A percentile compares a stretch with the other conserved stretches of the same genome.
phyloP scores from a whole-genome alignment of 2,888 invertebrate genomes.

The Fragum whitleyi region DNA sequence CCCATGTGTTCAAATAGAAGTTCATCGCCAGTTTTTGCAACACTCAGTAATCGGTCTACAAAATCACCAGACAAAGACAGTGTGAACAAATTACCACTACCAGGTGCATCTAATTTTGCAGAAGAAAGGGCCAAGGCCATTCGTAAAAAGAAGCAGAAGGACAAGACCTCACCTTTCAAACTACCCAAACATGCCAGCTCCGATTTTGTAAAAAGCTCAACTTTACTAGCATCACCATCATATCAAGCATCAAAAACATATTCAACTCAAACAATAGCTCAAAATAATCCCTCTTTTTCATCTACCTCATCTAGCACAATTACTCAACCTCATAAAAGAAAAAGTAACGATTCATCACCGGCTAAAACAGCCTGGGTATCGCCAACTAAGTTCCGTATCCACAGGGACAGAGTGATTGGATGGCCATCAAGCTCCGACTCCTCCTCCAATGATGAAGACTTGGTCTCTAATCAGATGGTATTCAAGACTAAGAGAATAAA shows the following conservation, averaged over 20 bases:
- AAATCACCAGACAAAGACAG: not conserved
- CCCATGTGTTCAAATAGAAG: not conserved
- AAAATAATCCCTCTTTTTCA: no score
- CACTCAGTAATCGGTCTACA: not conserved
- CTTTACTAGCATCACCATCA: slow-evolving; percentile 26
- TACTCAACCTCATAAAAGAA: not conserved
- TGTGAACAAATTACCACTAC: slow-evolving; percentile 7
- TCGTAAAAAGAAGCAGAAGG: slow-evolving; percentile 31
- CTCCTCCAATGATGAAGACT: slow-evolving; percentile 37
- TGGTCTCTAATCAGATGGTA: not conserved
- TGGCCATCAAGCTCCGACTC: slow-evolving; percentile 61
- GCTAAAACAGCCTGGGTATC: not conserved
- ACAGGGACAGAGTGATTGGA: not conserved
- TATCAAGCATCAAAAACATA: not conserved
- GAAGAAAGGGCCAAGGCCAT: slow-evolving; percentile 41
- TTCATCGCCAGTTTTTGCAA: not conserved
- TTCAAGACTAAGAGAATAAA: slow-evolving; percentile 2
- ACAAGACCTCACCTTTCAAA: slow-evolving; percentile 38
- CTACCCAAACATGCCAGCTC: slow-evolving; percentile 24
- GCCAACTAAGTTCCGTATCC: not conserved
- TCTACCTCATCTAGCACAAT: not conserved
- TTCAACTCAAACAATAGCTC: not conserved
- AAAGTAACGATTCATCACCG: not conserved
- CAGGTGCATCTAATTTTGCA: slow-evolving; percentile 42
- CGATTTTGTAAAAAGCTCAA: slow-evolving; percentile 57